phyloP scores from a whole-genome alignment of 2,888 invertebrate genomes.

The Aradus depressus region DNA sequence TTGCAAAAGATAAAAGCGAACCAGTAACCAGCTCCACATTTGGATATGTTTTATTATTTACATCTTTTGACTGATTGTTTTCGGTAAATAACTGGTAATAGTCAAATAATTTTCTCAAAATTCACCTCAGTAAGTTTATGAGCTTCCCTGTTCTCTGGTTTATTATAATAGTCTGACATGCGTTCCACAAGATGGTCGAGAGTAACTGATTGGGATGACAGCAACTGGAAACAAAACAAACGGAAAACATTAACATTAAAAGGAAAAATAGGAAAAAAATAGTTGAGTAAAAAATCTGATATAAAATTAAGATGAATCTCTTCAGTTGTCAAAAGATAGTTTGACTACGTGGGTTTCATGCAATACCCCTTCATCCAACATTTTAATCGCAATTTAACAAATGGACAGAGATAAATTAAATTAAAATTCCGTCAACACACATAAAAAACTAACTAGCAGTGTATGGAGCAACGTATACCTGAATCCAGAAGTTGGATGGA shows the following conservation, averaged over 20 bases:
- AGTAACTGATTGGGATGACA: conserved; percentile 57
- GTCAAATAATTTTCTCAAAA: background rate
- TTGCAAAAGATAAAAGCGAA: too few relatives aligned
- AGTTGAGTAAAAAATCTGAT: background rate
- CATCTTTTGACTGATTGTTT: too few relatives aligned
- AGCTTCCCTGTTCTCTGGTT: conserved; percentile 48
- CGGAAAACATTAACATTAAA: background rate
- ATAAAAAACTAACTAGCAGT: too few relatives aligned
- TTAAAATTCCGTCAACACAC: background rate
- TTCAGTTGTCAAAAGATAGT: too few relatives aligned
- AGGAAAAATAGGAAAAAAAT: background rate
- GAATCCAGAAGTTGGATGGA: conserved; percentile 75
- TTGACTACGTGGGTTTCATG: too few relatives aligned
- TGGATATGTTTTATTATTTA: too few relatives aligned
- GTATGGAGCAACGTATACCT: conserved; percentile 48
- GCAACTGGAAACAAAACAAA: conserved; percentile 30
- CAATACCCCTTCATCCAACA: too few relatives aligned
- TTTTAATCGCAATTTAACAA: background rate
- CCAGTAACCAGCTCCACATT: too few relatives aligned
- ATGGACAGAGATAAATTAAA: background rate
- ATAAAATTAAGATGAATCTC: too few relatives aligned
- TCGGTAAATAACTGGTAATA: too few relatives aligned
- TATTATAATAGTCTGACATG: conserved; percentile 72
- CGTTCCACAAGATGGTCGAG: conserved; percentile 66
- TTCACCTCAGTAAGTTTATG: conserved; percentile 41